phyloP scores from a whole-genome alignment of 2,113 vertebrate species.

The Sarotherodon lohbergeri region DNA sequence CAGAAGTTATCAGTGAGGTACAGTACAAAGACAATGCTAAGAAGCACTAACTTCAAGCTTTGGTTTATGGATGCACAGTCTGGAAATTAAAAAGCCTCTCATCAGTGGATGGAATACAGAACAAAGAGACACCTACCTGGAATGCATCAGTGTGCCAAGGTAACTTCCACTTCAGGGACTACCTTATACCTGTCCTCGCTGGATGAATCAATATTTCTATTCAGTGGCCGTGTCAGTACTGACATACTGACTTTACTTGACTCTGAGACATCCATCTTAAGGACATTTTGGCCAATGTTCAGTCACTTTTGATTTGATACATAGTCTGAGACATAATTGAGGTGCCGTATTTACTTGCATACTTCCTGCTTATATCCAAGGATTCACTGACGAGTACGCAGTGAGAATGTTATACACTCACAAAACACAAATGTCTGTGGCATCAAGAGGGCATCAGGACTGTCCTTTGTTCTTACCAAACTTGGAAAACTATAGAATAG shows the following conservation, averaged over 20 bases:
- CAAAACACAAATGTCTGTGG: background rate
- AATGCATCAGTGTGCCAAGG: background rate
- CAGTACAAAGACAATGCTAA: background rate
- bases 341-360: accelerated
- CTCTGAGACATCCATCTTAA: background rate
- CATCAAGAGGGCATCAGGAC: background rate
- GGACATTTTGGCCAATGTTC: background rate
- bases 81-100: background rate
- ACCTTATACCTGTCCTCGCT: background rate
- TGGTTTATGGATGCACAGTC: background rate
- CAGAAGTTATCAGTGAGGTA: background rate
- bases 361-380: background rate
- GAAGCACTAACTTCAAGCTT: background rate
- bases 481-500: background rate
- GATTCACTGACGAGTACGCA: background rate
- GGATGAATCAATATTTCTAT: background rate
- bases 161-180: background rate
- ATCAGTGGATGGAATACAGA: background rate
- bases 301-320: background rate
- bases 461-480: background rate
- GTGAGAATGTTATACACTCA: background rate
- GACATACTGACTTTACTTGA: background rate
- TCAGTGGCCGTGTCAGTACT: background rate
- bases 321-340: background rate
- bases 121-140: background rate